These are phyloP conservation scores for Anhinga rufa DNA, from an alignment of 2,113 vertebrate species.

Conservation along the genomic window DNA sequence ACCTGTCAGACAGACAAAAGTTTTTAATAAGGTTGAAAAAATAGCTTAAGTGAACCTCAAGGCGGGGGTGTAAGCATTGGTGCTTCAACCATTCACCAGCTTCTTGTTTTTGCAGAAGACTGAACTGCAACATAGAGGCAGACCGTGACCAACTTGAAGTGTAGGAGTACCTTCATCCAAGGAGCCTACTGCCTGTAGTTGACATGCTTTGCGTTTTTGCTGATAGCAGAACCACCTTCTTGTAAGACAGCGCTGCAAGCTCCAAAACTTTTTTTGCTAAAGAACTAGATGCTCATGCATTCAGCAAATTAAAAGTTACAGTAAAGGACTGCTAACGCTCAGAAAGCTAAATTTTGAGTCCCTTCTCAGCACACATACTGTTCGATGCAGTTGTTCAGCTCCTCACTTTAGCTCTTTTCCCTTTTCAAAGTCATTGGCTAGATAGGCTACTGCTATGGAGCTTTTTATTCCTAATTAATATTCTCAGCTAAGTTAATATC, in stretches of 20 bases:
- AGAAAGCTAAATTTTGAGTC: neutral
- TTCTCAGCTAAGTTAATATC: neutral
- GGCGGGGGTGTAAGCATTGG: fast-evolving
- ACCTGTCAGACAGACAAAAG: constrained; percentile 63
- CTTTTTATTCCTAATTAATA: neutral
- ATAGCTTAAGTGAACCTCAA: neutral
- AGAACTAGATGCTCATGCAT: neutral
- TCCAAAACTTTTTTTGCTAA: neutral
- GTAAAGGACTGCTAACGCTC: neutral
- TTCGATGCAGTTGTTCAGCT: neutral
- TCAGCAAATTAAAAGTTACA: neutral
- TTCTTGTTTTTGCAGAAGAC: neutral
- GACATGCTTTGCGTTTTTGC: neutral
- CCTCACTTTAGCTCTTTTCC: neutral
- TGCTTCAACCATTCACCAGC: neutral
- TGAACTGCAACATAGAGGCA: neutral
- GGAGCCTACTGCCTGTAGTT: neutral
- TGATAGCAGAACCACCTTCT: neutral
- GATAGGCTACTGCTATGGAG: neutral
- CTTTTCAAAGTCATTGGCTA: neutral
- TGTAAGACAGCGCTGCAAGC: neutral
- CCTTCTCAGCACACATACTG: neutral
- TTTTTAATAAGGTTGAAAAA: neutral
- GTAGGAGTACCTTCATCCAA: neutral
- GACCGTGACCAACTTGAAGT: neutral